These are phyloP conservation scores for Trichopria drosophilae DNA, from an alignment of 2,888 invertebrate species.

Conservation along the genomic window DNA sequence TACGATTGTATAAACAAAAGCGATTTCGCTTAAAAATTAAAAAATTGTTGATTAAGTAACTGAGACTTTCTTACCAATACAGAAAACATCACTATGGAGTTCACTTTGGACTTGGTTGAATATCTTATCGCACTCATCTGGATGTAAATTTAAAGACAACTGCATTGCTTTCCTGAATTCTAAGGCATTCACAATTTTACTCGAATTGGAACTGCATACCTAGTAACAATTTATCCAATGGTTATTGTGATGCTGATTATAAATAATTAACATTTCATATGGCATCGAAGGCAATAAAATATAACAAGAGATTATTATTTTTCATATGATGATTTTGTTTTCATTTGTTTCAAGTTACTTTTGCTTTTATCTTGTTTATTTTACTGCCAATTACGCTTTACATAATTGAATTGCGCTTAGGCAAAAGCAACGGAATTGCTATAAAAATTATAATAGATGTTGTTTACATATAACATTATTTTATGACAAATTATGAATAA, in stretches of 20 bases:
- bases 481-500: constrained; percentile 1
- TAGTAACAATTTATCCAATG: constrained; percentile 29
- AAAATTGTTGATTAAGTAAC: too few relatives aligned
- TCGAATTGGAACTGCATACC: constrained; percentile 49
- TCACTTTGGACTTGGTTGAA: constrained; percentile 48
- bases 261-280: not conserved
- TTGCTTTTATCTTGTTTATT: too few relatives aligned
- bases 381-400: too few relatives aligned
- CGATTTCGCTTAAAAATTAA: too few relatives aligned
- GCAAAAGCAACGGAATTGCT: too few relatives aligned
- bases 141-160: constrained; percentile 46
- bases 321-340: too few relatives aligned
- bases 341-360: too few relatives aligned
- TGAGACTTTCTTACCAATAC: constrained; percentile 37
- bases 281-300: too few relatives aligned
- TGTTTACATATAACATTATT: not conserved
- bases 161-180: constrained; percentile 52
- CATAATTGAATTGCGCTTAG: too few relatives aligned
- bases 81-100: constrained; percentile 38
- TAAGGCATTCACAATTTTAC: constrained; percentile 40
- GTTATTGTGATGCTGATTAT: not conserved
- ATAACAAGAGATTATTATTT: too few relatives aligned
- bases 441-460: too few relatives aligned
- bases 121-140: constrained; percentile 51
- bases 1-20: too few relatives aligned